Base-by-base conservation (phyloP, 2,888 invertebrate species). In the Limnephilus lunatus region DNA sequence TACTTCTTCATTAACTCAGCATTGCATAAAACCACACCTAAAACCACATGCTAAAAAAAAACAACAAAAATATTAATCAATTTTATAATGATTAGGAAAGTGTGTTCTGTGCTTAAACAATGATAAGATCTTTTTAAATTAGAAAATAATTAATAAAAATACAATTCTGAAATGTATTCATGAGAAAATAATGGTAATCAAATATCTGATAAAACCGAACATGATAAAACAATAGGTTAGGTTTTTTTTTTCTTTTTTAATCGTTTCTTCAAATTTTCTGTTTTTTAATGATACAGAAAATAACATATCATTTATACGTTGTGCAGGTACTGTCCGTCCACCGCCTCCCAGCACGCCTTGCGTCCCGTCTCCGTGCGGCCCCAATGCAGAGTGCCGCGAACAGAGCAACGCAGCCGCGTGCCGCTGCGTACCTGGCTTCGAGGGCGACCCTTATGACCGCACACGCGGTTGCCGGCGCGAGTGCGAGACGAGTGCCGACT, bases 331-430 rank as follows among this genome's bases (percentile, higher is more conserved):
- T 15, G 97, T 97, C 95, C 96, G 96, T 94, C 96, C 97, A 92
- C 97, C 97, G 86, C 97, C 97, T 85, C 96, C 96, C 85, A 95
- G 97, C n/a, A 97, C 98, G 94, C 98, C 98, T 9, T 98, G 98
- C 94, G 96, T 96, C 91, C 98, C 98, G 89, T 98, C 98, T 92
- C 98, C 98, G 2, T 98, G 98, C 94, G 98, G 98, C 81, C 97
- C 97, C 9, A 98, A 98, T 94, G 98, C 98, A 3, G 98, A 98
- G 95, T 98, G 98, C 94, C 97, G 98, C 12, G 98, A 98, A 95
- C 96, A 97, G 93, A 98, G 98, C 94, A 97, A 98, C 19, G 98
- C 98, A 0, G 98, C 98, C n/a, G 98, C 98, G 81, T 99, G 98
- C 94, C 97, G 97, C 48, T 98, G 98, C 94, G 97, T 97, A 11